Evolutionary conservation across 2,113 vertebrate species (phyloP).

Genomic region (Halichoerus grypus): DNA sequence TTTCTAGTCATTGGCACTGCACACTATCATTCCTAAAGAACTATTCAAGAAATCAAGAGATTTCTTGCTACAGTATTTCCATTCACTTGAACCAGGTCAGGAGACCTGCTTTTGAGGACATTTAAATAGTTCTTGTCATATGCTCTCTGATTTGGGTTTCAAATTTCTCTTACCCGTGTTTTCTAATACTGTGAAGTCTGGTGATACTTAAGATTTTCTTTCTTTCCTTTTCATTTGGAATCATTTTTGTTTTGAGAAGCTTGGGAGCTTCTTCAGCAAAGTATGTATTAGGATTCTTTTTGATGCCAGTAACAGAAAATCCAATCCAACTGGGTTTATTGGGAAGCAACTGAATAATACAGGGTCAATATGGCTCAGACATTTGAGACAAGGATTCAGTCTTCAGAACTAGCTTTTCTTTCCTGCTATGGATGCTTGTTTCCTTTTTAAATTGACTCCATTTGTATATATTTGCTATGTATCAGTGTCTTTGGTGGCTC

Average conservation of each 20-base stretch:
- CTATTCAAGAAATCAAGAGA: background rate
- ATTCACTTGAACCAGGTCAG: background rate
- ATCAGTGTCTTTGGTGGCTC: background rate
- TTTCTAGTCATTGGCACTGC: background rate
- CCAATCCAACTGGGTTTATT: background rate
- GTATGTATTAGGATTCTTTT: background rate
- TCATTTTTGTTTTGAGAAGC: conserved; percentile 48
- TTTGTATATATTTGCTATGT: background rate
- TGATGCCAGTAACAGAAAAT: background rate
- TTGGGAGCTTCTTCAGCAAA: background rate
- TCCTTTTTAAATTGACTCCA: background rate
- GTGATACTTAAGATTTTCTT: background rate
- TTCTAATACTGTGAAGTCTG: background rate
- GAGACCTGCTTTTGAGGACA: background rate
- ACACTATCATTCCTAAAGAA: background rate
- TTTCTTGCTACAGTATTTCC: background rate
- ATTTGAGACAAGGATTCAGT: background rate
- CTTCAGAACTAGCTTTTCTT: background rate
- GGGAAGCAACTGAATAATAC: background rate
- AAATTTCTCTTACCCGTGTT: background rate
- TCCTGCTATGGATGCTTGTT: background rate
- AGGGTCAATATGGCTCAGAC: background rate
- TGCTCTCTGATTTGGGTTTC: background rate
- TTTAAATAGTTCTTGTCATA: background rate
- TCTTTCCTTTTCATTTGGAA: conserved; percentile 8